Percentiles rank a stretch among this genome's conserved stretches.
Conservation (phyloP, 2,797 vertebrate genomes). For the Hoplostethus mediterraneus region DNA sequence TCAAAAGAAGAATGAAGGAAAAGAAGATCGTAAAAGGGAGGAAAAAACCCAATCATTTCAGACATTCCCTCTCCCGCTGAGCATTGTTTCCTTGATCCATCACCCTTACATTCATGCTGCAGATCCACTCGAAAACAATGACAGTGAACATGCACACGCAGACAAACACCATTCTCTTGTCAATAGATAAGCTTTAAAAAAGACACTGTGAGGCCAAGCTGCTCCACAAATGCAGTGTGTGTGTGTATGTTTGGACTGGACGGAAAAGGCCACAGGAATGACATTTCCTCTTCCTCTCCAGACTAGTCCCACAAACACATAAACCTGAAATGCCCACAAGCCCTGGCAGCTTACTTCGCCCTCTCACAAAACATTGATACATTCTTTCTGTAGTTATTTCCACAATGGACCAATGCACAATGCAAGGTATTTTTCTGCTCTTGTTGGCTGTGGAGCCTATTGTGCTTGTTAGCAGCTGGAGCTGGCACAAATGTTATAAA, state of each 20-base stretch:
- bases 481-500: slow-evolving; percentile 68
- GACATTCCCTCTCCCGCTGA: background rate
- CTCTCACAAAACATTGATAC: slow-evolving; percentile 33
- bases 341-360: slow-evolving; percentile 7
- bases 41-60: background rate
- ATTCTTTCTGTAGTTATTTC: slow-evolving; percentile 2
- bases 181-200: slow-evolving; percentile 40
- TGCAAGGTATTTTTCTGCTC: slow-evolving; percentile 12
- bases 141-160: slow-evolving; percentile 1
- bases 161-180: slow-evolving; percentile 11
- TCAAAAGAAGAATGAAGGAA: background rate
- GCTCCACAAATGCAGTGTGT: background rate
- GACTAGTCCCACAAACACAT: slow-evolving; percentile 24
- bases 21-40: background rate
- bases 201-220: slow-evolving; percentile 17
- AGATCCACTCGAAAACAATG: background rate
- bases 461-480: slow-evolving; percentile 43
- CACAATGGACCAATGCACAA: slow-evolving; percentile 17
- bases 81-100: background rate
- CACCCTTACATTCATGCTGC: slow-evolving; percentile 1
- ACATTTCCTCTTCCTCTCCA: slow-evolving; percentile 61
- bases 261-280: slow-evolving; percentile 70
- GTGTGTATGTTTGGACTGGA: slow-evolving; percentile 40
- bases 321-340: background rate
- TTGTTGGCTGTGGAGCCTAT: slow-evolving; percentile 25